Evolutionary conservation across 2,888 invertebrate genomes (phyloP).

Genomic region (Boloria euphrosyne): DNA sequence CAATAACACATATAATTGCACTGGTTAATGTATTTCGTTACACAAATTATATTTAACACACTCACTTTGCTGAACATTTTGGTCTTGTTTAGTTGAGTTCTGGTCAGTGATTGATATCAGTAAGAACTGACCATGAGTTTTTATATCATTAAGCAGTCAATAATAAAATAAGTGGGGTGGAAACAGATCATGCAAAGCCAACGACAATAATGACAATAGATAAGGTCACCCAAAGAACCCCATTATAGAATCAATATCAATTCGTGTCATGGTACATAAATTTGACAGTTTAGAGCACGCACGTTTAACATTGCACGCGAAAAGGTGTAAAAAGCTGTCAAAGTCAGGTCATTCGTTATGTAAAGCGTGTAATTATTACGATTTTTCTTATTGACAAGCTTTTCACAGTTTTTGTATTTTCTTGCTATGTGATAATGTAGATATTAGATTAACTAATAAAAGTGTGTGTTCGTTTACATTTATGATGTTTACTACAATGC

Average conservation of each 20-base stretch:
- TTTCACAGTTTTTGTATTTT: conserved; percentile 10
- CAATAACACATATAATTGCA: conserved; percentile 4
- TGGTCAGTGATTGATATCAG: conserved; percentile 66
- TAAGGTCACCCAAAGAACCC: conserved; percentile 61
- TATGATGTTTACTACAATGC: too few relatives aligned
- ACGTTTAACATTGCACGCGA: conserved; percentile 21
- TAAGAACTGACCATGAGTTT: conserved; percentile 58
- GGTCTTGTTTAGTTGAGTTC: conserved; percentile 54
- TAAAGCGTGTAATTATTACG: conserved; percentile 25
- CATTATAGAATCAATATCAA: conserved; percentile 60
- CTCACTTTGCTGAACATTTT: conserved; percentile 76
- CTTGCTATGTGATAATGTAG: neutral
- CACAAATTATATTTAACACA: conserved; percentile 36
- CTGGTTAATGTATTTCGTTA: conserved; percentile 23
- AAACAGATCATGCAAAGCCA: conserved; percentile 59
- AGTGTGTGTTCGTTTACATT: too few relatives aligned
- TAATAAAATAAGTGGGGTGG: conserved; percentile 69
- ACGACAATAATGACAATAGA: conserved; percentile 63
- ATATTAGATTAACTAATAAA: too few relatives aligned
- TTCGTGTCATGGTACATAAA: conserved; percentile 68
- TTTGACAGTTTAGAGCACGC: conserved; percentile 28
- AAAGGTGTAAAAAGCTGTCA: conserved; percentile 31
- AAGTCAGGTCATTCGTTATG: conserved; percentile 25
- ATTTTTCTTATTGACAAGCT: conserved; percentile 3
- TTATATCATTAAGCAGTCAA: conserved; percentile 64